These are phyloP conservation scores for Drosophila aldrichi DNA, from an alignment of 2,888 invertebrate species.

Conservation along the genomic window DNA sequence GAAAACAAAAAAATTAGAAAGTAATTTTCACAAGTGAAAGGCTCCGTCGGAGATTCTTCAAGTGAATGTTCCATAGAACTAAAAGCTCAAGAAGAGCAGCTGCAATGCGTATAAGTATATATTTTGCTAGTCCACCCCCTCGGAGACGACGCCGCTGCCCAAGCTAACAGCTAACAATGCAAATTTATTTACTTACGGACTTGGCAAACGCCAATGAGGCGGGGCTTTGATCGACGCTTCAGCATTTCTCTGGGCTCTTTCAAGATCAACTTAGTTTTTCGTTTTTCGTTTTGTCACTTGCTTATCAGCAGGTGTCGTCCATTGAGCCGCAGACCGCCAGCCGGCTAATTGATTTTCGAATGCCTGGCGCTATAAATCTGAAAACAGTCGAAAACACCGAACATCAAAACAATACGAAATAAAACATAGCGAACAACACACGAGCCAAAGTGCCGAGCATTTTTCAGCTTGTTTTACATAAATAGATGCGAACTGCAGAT, in stretches of 20 bases:
- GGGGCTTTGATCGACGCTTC: conserved; percentile 51
- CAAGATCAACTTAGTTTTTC: conserved; percentile 42
- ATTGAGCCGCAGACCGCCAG: conserved; percentile 46
- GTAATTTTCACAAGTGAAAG: conserved; percentile 37
- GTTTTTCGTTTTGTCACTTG: conserved; percentile 69
- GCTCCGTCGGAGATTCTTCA: conserved; percentile 7
- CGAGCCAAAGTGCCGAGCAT: conserved; percentile 61
- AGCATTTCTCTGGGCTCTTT: conserved; percentile 35
- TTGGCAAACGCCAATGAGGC: conserved; percentile 42
- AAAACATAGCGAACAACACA: conserved; percentile 37
- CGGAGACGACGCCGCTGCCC: conserved; percentile 17
- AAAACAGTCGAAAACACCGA: conserved; percentile 27
- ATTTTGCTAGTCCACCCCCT: conserved; percentile 11
- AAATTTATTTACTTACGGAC: conserved; percentile 61
- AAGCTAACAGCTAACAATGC: conserved; percentile 23
- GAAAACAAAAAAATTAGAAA: conserved; percentile 29
- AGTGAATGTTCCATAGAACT: conserved; percentile 27
- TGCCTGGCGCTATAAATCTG: conserved; percentile 72
- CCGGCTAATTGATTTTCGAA: conserved; percentile 74
- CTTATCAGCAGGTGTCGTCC: conserved; percentile 55
- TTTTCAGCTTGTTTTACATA: conserved; percentile 68
- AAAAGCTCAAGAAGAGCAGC: not conserved
- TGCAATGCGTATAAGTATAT: too few relatives aligned
- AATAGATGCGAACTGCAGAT: conserved; percentile 73
- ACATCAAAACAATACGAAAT: conserved; percentile 24